A percentile compares a stretch with the other conserved stretches of the same genome.
Evolutionary conservation across 2,797 vertebrate species (phyloP).

Genomic region (Oryzias dopingdopingensis): DNA sequence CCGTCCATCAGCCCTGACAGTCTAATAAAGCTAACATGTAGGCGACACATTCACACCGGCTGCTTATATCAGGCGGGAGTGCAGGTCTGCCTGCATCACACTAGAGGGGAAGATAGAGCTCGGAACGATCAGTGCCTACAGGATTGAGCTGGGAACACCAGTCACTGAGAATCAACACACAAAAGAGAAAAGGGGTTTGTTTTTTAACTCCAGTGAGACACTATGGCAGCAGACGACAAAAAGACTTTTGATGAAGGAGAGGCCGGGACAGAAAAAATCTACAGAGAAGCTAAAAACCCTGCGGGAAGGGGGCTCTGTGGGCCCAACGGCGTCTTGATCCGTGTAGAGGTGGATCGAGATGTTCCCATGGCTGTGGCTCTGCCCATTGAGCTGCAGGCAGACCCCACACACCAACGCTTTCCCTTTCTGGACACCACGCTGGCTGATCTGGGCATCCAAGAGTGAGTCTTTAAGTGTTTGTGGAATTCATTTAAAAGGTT

Average conservation of each 20-base stretch:
- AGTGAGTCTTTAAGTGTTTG: conserved; percentile 58
- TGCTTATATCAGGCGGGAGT: conserved; percentile 64
- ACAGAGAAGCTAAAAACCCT: neutral
- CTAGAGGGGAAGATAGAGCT: conserved; percentile 20
- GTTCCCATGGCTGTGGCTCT: conserved; percentile 71
- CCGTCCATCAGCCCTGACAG: conserved; percentile 65
- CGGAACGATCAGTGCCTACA: conserved; percentile 27
- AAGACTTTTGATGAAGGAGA: conserved; percentile 36
- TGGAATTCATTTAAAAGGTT: neutral
- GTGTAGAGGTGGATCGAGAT: conserved; percentile 64
- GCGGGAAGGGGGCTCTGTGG: neutral
- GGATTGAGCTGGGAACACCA: neutral
- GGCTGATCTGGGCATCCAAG: conserved; percentile 77
- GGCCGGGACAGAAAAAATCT: conserved; percentile 5
- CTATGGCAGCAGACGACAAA: conserved; percentile 65
- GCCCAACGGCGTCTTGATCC: conserved; percentile 22
- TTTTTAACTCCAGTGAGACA: conserved; percentile 26
- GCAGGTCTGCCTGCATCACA: conserved; percentile 17
- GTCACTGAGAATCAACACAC: neutral
- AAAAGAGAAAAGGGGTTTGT: neutral
- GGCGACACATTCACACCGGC: conserved; percentile 57
- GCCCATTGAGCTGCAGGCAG: conserved; percentile 68
- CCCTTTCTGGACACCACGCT: conserved; percentile 78
- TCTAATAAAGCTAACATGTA: conserved; percentile 71
- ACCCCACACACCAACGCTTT: conserved; percentile 62